Base-by-base conservation (phyloP, 2,888 invertebrate genomes). In the Cheilosia grossa region DNA sequence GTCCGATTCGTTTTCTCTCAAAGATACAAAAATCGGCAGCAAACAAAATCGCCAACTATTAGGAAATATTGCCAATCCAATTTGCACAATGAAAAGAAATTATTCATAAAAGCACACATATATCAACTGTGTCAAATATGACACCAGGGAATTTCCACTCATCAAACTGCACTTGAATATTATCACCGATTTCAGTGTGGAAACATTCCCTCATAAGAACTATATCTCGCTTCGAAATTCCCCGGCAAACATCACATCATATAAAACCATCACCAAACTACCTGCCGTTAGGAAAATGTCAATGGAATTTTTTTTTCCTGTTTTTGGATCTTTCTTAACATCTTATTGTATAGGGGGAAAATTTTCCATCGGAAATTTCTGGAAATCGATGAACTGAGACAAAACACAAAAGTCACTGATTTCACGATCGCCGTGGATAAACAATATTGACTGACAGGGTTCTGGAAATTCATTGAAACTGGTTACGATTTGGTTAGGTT, bases 291-390 rank as follows among this genome's bases (percentile, higher is more conserved):
- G 24, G 21, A 51, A 51, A 51, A 21, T 21, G 21, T 51, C 13
- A 13, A 51, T 7, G 59, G 40, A 61, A 61, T 40, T 10, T 24
- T 61, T 59, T 40, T 33, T 30, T 19, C 27, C 10, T 37, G n/a
- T 44, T 44, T 44, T 9, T 44, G 21, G 24, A 51, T 9, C 24
- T 51, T 24, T 21, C 13, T 15, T 10, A 51, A 51, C 49, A 13
- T 10, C 49, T 51, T 24, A 24, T 10, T 21, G 0, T 7, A 10
- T 15, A 13, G 21, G 10, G 19, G 40, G 72, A 56, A 63, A 81
- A 74, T 54, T 80, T 74, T 69, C 80, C 80, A 81, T 13, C 56
- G 13, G 7, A 10, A 33, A 53, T 56, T 56, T 69, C 15, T 33
- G 44, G 21, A 42, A 54, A 30, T 9, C 67, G 10, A 24, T 51